phyloP scores from a whole-genome alignment of 2,888 invertebrate species.

The Dione vanillae region DNA sequence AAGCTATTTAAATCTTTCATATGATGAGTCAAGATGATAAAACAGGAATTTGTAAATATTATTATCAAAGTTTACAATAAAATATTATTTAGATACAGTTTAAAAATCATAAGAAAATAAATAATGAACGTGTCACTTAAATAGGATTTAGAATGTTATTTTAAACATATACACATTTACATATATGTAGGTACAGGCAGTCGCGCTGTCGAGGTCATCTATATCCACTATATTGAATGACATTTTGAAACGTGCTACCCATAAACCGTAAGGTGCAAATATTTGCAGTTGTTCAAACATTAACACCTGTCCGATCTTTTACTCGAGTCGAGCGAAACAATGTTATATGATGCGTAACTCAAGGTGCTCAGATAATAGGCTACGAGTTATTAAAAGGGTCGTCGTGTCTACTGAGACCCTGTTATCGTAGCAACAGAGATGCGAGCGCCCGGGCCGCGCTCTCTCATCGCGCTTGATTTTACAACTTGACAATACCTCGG shows the following conservation, averaged over 20 bases:
- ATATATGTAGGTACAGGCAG: background rate
- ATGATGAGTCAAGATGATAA: constrained; percentile 14
- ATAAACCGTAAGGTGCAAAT: constrained; percentile 35
- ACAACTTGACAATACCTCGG: constrained; percentile 75
- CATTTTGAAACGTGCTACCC: constrained; percentile 14
- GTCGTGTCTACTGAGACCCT: constrained; percentile 70
- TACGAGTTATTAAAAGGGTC: constrained; percentile 71
- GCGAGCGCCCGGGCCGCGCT: constrained; percentile 69
- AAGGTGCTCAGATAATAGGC: constrained; percentile 74
- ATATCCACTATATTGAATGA: constrained; percentile 21
- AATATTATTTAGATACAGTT: background rate
- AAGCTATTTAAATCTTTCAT: background rate
- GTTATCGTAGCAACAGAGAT: constrained; percentile 77
- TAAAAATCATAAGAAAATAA: constrained; percentile 17
- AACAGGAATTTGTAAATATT: background rate
- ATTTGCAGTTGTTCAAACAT: constrained; percentile 40
- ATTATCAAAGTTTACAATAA: constrained; percentile 9
- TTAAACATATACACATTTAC: background rate
- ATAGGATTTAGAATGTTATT: background rate
- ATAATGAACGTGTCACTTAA: background rate
- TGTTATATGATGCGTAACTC: constrained; percentile 63
- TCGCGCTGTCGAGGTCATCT: constrained; percentile 6
- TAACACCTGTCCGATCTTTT: constrained; percentile 47
- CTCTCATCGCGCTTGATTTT: constrained; percentile 72
- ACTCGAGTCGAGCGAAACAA: constrained; percentile 49